A percentile compares a stretch with the other conserved stretches of the same genome.
Conservation (phyloP, 2,113 vertebrate genomes). For the Thomomys bottae region DNA sequence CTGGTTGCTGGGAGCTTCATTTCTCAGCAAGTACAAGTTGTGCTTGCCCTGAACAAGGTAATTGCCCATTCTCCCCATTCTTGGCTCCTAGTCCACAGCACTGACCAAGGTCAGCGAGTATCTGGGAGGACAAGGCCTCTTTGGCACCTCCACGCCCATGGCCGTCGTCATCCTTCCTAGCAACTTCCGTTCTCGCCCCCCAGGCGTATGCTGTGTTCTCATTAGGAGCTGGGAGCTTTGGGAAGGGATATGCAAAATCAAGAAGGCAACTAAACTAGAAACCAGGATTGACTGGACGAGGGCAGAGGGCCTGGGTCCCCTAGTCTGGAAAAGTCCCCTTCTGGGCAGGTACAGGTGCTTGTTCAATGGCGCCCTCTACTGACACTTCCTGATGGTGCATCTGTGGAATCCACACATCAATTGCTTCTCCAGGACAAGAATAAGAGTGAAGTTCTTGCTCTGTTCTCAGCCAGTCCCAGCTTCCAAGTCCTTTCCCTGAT, state of each 20-base stretch:
- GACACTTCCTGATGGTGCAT: not conserved
- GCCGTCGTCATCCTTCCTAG: no score
- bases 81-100: no score
- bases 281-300: no score
- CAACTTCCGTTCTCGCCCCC: not conserved
- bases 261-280: not conserved
- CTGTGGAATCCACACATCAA: no score
- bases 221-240: not conserved
- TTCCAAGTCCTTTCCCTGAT: no score
- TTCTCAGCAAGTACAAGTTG: no score
- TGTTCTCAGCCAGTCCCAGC: not conserved
- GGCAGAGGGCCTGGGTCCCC: not conserved
- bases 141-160: no score
- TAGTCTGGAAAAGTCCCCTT: not conserved
- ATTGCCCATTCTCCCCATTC: no score
- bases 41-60: no score
- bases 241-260: not conserved
- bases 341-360: not conserved
- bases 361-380: conserved; percentile 61
- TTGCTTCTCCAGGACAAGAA: not conserved
- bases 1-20: no score
- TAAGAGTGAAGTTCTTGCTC: not conserved
- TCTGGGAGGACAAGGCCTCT: no score
- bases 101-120: no score
- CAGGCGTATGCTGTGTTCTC: not conserved